These are phyloP conservation scores for Paratilapia polleni DNA, from an alignment of 2,113 vertebrate genomes.

Conservation along the genomic window DNA sequence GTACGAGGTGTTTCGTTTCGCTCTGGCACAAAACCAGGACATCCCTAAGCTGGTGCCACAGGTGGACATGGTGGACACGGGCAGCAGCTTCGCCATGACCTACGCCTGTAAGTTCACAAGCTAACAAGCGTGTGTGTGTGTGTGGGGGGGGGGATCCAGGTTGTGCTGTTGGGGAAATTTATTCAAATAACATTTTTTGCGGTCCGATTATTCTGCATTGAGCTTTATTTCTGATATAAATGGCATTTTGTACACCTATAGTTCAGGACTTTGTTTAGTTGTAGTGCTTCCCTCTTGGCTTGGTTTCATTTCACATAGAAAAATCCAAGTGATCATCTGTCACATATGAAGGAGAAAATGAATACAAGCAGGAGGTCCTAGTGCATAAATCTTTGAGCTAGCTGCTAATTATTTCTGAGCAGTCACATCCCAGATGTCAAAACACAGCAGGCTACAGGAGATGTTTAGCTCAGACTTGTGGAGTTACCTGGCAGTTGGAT, in stretches of 20 bases:
- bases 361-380: neutral
- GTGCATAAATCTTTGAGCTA: neutral
- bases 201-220: neutral
- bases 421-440: neutral
- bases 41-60: constrained; percentile 96
- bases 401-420: neutral
- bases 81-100: constrained; percentile 98
- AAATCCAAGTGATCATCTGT: neutral
- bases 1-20: constrained; percentile 97
- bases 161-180: neutral
- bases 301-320: neutral
- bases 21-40: constrained; percentile 92
- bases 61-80: constrained; percentile 98
- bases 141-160: too few relatives aligned
- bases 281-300: neutral
- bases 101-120: constrained; percentile 90
- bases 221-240: neutral
- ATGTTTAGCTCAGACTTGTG: neutral
- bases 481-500: neutral
- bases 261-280: neutral
- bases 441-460: neutral
- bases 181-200: neutral
- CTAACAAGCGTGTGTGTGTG: rapidly evolving
- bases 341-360: rapidly evolving
- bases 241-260: neutral